These are phyloP conservation scores for Aproaerema taeniolella DNA, from an alignment of 2,888 invertebrate species.

Conservation along the genomic window DNA sequence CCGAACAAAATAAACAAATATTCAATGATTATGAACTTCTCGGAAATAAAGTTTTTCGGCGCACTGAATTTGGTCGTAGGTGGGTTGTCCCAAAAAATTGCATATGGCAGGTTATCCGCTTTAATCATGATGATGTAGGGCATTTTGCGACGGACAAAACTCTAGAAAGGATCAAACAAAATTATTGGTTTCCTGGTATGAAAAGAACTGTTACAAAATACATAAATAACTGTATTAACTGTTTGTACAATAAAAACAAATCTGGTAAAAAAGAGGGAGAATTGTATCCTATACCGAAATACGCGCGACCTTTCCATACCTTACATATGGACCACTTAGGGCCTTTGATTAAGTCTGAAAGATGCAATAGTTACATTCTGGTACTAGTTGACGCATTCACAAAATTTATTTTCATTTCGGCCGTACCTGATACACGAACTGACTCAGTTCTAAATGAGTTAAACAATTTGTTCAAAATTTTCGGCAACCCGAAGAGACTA, in stretches of 20 bases:
- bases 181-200: conserved; percentile 23
- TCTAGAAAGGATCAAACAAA: conserved; percentile 17
- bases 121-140: conserved; percentile 26
- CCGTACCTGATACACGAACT: conserved; percentile 20
- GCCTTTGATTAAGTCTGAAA: background rate
- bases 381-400: conserved; percentile 17
- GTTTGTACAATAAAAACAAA: conserved; percentile 16
- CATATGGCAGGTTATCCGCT: conserved; percentile 19
- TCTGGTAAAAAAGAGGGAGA: conserved; percentile 15
- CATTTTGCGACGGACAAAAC: conserved; percentile 24
- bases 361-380: background rate
- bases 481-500: conserved; percentile 19
- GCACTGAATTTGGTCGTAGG: conserved; percentile 17
- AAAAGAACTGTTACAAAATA: conserved; percentile 17
- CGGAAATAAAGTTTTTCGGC: conserved; percentile 17
- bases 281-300: conserved; percentile 17
- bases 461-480: conserved; percentile 19
- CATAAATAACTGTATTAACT: conserved; percentile 18
- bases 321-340: conserved; percentile 16
- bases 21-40: conserved; percentile 19
- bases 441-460: conserved; percentile 17
- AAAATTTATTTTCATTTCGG: conserved; percentile 24
- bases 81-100: conserved; percentile 21
- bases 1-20: conserved; percentile 14
- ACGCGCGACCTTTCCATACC: too few relatives aligned